These are phyloP conservation scores for Ephialtes manifestator DNA, from an alignment of 2,888 invertebrate genomes.

Conservation along the genomic window DNA sequence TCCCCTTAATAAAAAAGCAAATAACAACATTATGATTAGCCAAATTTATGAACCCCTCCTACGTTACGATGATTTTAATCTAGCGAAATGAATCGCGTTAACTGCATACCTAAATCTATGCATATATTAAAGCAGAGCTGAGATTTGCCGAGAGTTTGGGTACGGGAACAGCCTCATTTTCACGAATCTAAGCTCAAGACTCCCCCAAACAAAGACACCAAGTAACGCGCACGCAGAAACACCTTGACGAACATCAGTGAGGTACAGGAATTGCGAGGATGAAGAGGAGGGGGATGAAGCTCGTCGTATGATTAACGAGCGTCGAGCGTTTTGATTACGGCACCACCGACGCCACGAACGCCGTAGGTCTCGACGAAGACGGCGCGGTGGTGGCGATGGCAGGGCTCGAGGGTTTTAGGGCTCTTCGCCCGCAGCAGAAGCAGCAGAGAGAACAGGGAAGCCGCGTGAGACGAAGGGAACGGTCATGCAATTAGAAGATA, in stretches of 20 bases:
- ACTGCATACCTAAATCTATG: constrained; percentile 1
- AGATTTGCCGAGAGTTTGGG: constrained; percentile 4
- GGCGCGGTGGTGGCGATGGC: constrained; percentile 40
- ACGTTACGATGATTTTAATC: neutral
- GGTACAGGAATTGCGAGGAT: neutral
- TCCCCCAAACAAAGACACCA: neutral
- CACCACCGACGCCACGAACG: constrained; percentile 42
- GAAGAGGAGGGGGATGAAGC: constrained; percentile 42
- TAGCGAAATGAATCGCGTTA: neutral
- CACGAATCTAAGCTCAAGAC: constrained; percentile 20
- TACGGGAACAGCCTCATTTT: constrained; percentile 23
- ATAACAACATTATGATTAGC: no score
- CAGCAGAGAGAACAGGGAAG: constrained; percentile 27
- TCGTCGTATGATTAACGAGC: constrained; percentile 81
- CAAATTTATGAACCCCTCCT: neutral
- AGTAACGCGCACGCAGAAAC: constrained; percentile 37
- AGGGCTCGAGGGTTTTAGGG: constrained; percentile 62
- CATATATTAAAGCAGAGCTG: neutral
- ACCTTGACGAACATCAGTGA: constrained; percentile 32
- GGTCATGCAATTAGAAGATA: constrained; percentile 85
- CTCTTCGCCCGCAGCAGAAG: constrained; percentile 17
- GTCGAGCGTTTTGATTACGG: constrained; percentile 82
- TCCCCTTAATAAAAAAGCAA: no score
- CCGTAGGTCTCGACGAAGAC: constrained; percentile 25
- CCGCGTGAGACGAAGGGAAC: constrained; percentile 74